Evolutionary conservation across 2,797 vertebrate genomes (phyloP), one percentile per base, ranked within the genome.

Genomic region (Tenualosa thibaudeaui): DNA sequence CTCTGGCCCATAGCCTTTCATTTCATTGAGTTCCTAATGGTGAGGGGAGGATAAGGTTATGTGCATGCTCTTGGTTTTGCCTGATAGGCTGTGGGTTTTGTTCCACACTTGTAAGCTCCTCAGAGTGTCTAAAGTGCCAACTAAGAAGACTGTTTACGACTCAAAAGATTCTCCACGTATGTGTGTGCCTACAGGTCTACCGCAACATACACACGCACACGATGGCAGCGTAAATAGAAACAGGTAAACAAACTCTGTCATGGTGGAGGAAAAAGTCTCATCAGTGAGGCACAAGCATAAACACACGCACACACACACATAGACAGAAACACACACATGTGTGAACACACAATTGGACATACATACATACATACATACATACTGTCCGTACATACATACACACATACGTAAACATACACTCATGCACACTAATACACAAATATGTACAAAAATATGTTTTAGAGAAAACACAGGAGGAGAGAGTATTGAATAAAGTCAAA

Each of bases 401-500:
- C 19, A 75, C 68, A 75, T 75, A 75, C 17, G 46, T 37, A 71
- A 7, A 71, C 19, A 46, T 19, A 78, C 37, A 75, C 71, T 46
- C 40, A 78, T 43, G 1, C 40, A 22, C 71, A 46, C 17, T 22
- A 17, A 46, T 22, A 43, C 71, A 46, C 71, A 46, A 51, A 51
- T 78, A 78, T 78, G 71, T 78, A 78, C 71, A 78, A 78, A 78
- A 78, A 78, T 78, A 78, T 78, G 37, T 78, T 78, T 46, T 78
- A 5, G 71, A 78, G 71, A 46, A 78, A 78, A 78, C 71, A 46
- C 5, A 17, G 13, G 37, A 46, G 71, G 71, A 40, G 37, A 17
- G 65, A 71, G 37, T 37, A 71, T 22, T 5, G 87, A 93, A 90
- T 86, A 88, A 89, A 89, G 87, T 46, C 90, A 88, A 93, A 94